Percentiles rank a stretch among this genome's conserved stretches.
Evolutionary conservation across 2,888 invertebrate species (phyloP).

Genomic region (Chymomyza caudatula): DNA sequence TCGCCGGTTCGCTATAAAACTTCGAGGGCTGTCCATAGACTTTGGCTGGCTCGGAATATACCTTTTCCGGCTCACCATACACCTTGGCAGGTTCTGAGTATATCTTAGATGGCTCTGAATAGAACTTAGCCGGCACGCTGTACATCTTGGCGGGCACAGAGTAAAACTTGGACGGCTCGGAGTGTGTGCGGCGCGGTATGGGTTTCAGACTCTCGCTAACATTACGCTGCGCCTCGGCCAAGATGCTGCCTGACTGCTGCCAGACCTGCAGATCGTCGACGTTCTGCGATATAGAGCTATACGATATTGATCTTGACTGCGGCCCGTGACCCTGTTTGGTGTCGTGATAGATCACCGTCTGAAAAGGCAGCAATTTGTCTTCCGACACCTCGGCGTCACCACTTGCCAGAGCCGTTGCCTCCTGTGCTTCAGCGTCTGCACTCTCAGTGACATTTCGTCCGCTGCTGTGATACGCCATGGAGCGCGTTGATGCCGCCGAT

Average conservation of each 20-base stretch:
- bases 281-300: conserved; percentile 79
- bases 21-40: conserved; percentile 82
- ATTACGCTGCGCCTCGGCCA: conserved; percentile 74
- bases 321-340: conserved; percentile 73
- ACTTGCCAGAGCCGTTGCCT: conserved; percentile 15
- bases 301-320: conserved; percentile 80
- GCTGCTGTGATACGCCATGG: conserved; percentile 76
- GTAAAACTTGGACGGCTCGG: conserved; percentile 80
- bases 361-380: conserved; percentile 79
- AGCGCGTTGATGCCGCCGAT: conserved; percentile 77
- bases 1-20: conserved; percentile 81
- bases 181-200: conserved; percentile 30
- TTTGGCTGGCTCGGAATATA: conserved; percentile 79
- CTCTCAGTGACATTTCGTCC: conserved; percentile 32
- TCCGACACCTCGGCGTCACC: conserved; percentile 33
- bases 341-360: conserved; percentile 80
- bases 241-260: conserved; percentile 64
- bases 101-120: conserved; percentile 81
- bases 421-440: conserved; percentile 19
- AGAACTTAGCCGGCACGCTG: conserved; percentile 79
- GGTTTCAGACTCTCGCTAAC: conserved; percentile 74
- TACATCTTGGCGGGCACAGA: conserved; percentile 79
- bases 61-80: conserved; percentile 79
- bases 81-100: conserved; percentile 81
- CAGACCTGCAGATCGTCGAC: conserved; percentile 72